Conservation (phyloP, 2,888 invertebrate species). For the Acanthoscelides obtectus region DNA sequence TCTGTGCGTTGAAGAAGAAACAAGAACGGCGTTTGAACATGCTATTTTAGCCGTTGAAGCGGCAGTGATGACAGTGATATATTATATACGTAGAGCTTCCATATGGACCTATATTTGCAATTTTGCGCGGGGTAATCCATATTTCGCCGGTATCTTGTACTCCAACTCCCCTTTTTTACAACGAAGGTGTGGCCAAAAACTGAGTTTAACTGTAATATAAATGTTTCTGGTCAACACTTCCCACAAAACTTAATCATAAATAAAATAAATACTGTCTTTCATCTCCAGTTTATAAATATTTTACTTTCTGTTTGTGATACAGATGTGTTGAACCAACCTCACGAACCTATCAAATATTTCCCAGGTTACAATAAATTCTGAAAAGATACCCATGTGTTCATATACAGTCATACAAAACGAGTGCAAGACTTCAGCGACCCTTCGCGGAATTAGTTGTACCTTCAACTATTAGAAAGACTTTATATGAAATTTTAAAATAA, state of each 20-base stretch:
- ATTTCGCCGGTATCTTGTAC: neutral
- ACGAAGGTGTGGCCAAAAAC: no score
- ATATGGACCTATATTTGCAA: conserved; percentile 3
- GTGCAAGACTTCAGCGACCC: neutral
- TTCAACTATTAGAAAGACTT: conserved; percentile 16
- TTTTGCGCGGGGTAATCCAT: neutral
- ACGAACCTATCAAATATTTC: no score
- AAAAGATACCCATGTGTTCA: neutral
- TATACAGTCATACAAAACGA: neutral
- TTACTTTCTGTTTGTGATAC: neutral
- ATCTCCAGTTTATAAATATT: no score
- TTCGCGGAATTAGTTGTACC: conserved; percentile 13
- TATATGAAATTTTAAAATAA: conserved; percentile 12
- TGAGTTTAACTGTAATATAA: no score
- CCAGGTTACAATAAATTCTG: neutral
- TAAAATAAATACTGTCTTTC: no score
- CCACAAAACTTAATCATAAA: no score
- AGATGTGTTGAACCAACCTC: no score
- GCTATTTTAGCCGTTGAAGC: neutral
- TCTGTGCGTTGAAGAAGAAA: no score
- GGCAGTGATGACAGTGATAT: neutral
- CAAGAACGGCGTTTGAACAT: neutral
- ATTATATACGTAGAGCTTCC: conserved; percentile 6
- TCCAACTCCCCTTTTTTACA: no score
- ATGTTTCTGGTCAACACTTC: no score